Conservation (phyloP, 1,140 invertebrate species). For the Agrypnia vestita region DNA sequence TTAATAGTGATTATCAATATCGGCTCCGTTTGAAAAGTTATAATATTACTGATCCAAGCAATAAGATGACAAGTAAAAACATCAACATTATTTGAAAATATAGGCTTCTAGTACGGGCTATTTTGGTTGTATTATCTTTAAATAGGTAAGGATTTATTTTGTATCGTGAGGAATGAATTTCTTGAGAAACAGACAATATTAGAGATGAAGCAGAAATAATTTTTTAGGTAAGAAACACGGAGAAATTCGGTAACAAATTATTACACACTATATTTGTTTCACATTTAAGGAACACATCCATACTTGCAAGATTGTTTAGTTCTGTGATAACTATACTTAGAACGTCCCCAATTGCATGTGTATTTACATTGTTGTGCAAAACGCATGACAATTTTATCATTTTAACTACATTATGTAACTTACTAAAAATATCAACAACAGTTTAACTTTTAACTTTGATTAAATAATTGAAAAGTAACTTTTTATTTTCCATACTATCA, state of each 20-base stretch:
- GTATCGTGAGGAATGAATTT: too few relatives aligned
- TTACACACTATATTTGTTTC: constrained; percentile 18
- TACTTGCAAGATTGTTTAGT: constrained; percentile 25
- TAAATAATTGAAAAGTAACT: constrained; percentile 20
- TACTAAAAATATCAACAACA: constrained; percentile 45
- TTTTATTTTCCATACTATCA: constrained; percentile 17
- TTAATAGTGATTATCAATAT: too few relatives aligned
- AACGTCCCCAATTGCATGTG: constrained; percentile 34
- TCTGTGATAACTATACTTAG: constrained; percentile 11
- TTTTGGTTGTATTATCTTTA: too few relatives aligned
- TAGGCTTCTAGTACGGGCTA: too few relatives aligned
- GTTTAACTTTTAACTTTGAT: constrained; percentile 40
- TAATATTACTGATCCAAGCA: neutral
- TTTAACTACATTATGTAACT: constrained; percentile 28
- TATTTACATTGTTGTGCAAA: constrained; percentile 45
- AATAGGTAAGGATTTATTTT: too few relatives aligned
- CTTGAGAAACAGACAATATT: neutral
- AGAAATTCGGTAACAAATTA: constrained; percentile 6
- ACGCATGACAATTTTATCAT: constrained; percentile 39
- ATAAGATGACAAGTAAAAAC: too few relatives aligned
- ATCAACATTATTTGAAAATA: too few relatives aligned
- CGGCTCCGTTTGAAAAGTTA: too few relatives aligned
- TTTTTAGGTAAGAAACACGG: neutral
- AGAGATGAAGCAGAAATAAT: neutral
- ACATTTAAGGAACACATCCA: constrained; percentile 8